A percentile compares a stretch with the other conserved stretches of the same genome.
phyloP scores from a whole-genome alignment of 2,113 vertebrate genomes.

The Pseudopodoces humilis region DNA sequence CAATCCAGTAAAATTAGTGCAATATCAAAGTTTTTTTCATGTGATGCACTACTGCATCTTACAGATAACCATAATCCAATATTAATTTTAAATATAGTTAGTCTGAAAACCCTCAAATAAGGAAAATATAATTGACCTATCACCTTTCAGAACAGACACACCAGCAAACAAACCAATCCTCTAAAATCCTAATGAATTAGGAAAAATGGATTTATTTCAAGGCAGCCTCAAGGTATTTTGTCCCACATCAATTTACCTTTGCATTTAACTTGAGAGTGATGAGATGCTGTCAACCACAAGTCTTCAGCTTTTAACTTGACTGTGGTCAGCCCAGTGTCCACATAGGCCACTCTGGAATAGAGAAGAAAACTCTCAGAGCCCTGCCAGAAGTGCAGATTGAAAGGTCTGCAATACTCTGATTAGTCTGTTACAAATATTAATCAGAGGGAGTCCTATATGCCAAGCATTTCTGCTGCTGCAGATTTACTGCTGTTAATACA shows the following conservation, averaged over 20 bases:
- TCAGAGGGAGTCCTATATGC: slow-evolving; percentile 50
- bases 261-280: slow-evolving; percentile 87
- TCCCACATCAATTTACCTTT: slow-evolving; percentile 77
- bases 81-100: not conserved
- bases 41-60: not conserved
- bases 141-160: not conserved
- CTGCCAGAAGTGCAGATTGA: not conserved
- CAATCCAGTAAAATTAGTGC: not conserved
- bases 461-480: slow-evolving; percentile 63
- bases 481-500: slow-evolving; percentile 80
- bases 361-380: slow-evolving; percentile 40
- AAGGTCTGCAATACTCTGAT: slow-evolving; percentile 42
- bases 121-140: not conserved
- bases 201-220: not conserved
- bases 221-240: not conserved
- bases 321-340: slow-evolving; percentile 82
- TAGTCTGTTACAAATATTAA: slow-evolving; percentile 72
- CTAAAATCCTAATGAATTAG: not conserved
- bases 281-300: slow-evolving; percentile 82
- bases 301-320: slow-evolving; percentile 88
- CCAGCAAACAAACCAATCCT: not conserved
- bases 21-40: not conserved
- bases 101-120: not conserved
- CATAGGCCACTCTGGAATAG: slow-evolving; percentile 80
- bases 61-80: not conserved